Base-by-base conservation (phyloP, 2,797 vertebrate genomes). In the Halcyon leucocephala region DNA sequence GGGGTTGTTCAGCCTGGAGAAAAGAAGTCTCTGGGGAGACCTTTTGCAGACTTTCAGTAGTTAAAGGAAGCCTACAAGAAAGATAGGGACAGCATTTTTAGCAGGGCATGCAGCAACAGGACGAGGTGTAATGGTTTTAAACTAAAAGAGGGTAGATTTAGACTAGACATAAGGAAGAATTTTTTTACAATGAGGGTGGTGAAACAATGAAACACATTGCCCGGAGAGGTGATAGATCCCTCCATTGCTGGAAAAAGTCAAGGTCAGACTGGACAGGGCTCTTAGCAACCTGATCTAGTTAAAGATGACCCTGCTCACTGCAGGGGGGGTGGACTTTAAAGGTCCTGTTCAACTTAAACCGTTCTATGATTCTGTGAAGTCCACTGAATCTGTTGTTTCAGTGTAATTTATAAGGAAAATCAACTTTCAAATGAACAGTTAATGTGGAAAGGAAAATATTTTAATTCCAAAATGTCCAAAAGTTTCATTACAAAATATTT, bases 51-150 rank as follows among this genome's bases (percentile, higher is more conserved):
- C 20, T 83, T 51, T 20, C 14, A 4, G 4, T n/a, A 19, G 14
- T 22, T 65, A 6, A 7, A 35, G 11, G 39, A 20, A 14, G 21
- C 33, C 3, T 42, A 8, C 9, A 60, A 35, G 37, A 51, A 85
- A 70, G 28, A 29, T 52, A 28, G 12, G 3, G 12, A 12, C 8
- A 41, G 6, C 7, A 31, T 13, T 69, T 60, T 64, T 54, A 37
- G 19, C 2, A 39, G 7, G 24, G 6, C 14, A 3, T 61, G 26
- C 15, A 41, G 16, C 2, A 2, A 20, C 1, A 58, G 20, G 31
- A 52, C 9, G 31, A n/a, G 15, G 2, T 7, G 18, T 31, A 33
- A n/a, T 71, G 7, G 4, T 71, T 93, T 81, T 28, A 54, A 84
- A 26, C 42, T 67, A 20, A 28, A 57, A 37, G 29, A 70, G 8